Percentiles rank a stretch among this genome's conserved stretches.
Evolutionary conservation across 2,113 vertebrate genomes (phyloP).

Genomic region (Paratilapia polleni): DNA sequence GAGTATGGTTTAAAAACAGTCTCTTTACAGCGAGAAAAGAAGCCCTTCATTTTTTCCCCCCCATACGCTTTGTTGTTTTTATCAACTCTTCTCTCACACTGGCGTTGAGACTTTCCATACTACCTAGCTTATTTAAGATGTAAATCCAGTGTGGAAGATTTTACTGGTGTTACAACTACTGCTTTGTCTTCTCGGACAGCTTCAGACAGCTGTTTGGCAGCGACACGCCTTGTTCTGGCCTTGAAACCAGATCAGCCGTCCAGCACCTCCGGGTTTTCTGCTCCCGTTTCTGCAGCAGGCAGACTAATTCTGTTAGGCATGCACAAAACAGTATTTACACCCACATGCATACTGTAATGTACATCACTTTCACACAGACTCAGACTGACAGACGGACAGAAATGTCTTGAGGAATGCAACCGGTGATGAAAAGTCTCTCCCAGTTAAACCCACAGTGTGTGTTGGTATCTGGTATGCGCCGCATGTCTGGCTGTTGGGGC

Average conservation of each 20-base stretch:
- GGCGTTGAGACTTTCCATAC: background rate
- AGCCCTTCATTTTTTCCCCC: background rate
- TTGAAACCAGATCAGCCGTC: constrained; percentile 24
- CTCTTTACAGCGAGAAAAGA: background rate
- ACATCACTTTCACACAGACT: background rate
- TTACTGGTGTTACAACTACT: background rate
- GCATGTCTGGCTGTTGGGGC: constrained; percentile 42
- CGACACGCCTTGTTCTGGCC: background rate
- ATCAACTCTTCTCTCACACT: background rate
- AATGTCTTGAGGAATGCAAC: constrained; percentile 29
- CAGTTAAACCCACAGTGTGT: constrained; percentile 22
- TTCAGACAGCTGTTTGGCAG: constrained; percentile 53
- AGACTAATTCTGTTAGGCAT: constrained; percentile 5
- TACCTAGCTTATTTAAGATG: background rate
- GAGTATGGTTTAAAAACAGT: background rate
- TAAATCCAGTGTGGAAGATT: background rate
- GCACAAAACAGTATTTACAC: background rate
- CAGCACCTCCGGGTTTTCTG: constrained; percentile 13
- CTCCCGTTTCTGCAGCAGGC: constrained; percentile 9
- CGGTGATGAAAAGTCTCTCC: constrained; percentile 23
- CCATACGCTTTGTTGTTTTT: background rate
- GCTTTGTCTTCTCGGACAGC: background rate
- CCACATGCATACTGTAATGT: background rate
- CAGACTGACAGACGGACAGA: background rate
- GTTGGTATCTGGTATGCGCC: constrained; percentile 53